phyloP scores from a whole-genome alignment of 1,140 invertebrate species.

The Drosophila yakuba region DNA sequence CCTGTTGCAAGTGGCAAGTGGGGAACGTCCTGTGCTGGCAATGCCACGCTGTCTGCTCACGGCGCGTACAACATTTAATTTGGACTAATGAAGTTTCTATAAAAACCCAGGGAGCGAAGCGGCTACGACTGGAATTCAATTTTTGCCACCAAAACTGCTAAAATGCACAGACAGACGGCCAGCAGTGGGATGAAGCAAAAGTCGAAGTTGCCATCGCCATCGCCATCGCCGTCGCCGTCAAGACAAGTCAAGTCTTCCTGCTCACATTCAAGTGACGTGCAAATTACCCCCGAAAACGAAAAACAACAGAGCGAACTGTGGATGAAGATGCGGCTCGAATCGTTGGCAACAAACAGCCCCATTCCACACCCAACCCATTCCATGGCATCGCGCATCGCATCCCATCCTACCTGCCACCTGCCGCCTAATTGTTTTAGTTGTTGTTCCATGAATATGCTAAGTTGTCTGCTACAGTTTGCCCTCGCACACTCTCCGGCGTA shows the following conservation, averaged over 20 bases:
- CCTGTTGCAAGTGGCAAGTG: constrained; percentile 5
- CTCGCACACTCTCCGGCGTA: constrained; percentile 7
- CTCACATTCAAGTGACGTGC: constrained; percentile 73
- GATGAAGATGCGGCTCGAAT: constrained; percentile 24
- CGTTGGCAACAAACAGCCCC: constrained; percentile 9
- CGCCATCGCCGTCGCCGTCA: constrained; percentile 2
- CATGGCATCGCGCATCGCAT: neutral
- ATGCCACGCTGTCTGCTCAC: constrained; percentile 73
- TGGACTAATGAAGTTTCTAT: constrained; percentile 77
- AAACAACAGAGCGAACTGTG: neutral
- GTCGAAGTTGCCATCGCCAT: constrained; percentile 3
- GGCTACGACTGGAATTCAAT: constrained; percentile 42
- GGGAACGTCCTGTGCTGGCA: neutral
- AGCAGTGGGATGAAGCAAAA: constrained; percentile 42
- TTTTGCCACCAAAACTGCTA: constrained; percentile 42
- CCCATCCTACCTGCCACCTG: constrained; percentile 60
- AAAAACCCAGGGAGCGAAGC: constrained; percentile 39
- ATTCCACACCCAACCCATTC: constrained; percentile 2
- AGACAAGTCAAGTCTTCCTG: constrained; percentile 64
- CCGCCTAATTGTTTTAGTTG: constrained; percentile 78
- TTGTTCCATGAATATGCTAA: constrained; percentile 81
- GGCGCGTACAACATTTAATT: constrained; percentile 75
- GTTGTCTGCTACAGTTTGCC: constrained; percentile 68
- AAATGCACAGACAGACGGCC: constrained; percentile 10
- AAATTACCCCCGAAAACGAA: constrained; percentile 64